Evolutionary conservation across 2,797 vertebrate species (phyloP), one percentile per base, ranked within the genome.

Genomic region (Eulemur albifrons): DNA sequence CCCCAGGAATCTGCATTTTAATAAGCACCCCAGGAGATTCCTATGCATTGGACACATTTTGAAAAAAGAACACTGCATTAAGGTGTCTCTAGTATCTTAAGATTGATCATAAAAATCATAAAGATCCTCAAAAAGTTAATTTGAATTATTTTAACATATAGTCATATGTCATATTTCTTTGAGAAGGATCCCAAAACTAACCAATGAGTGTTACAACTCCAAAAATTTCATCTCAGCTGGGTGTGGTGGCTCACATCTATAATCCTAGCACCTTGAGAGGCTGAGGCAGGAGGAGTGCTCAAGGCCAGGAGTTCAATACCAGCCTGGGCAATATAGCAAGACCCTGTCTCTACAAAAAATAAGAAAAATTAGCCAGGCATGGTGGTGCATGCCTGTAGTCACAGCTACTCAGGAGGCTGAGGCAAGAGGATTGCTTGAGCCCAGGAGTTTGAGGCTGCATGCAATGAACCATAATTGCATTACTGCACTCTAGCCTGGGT

Each of bases 141-240:
- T 82, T 93, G 35, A 90, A 92, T 89, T 90, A 57, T 88, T 73
- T 90, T 92, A 73, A 88, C 97, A 89, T 82, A 88, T 13, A 84
- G 63, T 72, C 73, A 54, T 45, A 86, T 59, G 21, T 65, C 80
- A 52, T 14, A 80, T 43, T 23, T 72, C 75, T 95, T 95, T 95
- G 54, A 96, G 63, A 57, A 90, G 40, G 40, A 48, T 76, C 76
- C 63, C 73, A 90, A 95, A 96, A 89, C 45, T 84, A 85, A 95
- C 77, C 59, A 96, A 67, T 50, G 50, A 96, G 38, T 32, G 86
- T 97, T 57, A 77, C 59, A 88, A 95, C 65, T 96, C 57, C 57
- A 73, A 54, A 89, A 67, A 61, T 80, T 77, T 75, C 69, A 76
- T 77, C 17, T n/a, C 63, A 65, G 32, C 63, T 18, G 15, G 63